phyloP scores from a whole-genome alignment of 2,888 invertebrate species.

The Cantharis nigra region DNA sequence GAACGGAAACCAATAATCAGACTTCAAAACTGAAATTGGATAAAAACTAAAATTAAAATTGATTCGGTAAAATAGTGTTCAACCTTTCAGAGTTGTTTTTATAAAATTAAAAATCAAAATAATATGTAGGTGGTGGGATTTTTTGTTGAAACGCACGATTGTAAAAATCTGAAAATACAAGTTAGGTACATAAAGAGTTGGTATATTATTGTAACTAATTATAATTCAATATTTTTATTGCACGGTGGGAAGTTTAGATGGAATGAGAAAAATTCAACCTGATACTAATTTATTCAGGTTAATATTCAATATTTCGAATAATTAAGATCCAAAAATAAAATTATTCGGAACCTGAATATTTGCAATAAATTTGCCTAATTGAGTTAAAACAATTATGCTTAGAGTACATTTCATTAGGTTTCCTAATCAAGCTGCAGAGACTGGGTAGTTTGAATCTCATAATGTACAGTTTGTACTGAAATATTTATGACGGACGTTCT shows the following conservation, averaged over 20 bases:
- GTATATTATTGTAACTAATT: not conserved
- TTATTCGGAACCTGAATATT: not conserved
- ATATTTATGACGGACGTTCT: conserved; percentile 44
- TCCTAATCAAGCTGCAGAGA: conserved; percentile 33
- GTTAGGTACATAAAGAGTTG: no score
- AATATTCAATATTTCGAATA: not conserved
- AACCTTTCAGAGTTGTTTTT: not conserved
- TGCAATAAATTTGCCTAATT: not conserved
- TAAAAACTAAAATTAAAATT: not conserved
- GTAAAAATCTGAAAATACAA: no score
- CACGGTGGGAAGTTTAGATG: not conserved
- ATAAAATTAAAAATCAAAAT: no score
- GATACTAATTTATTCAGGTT: not conserved
- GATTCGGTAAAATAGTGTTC: not conserved
- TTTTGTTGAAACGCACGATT: no score
- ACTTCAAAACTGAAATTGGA: not conserved
- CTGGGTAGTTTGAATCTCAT: conserved; percentile 20
- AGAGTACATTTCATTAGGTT: conserved; percentile 38
- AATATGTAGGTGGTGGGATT: no score
- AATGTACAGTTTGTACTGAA: conserved; percentile 25
- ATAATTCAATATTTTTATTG: not conserved
- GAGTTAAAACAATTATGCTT: conserved; percentile 33
- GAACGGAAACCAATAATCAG: not conserved
- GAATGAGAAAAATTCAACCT: not conserved
- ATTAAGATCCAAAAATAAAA: not conserved